Conservation (phyloP, 1,140 invertebrate genomes). For the Varroa destructor region DNA sequence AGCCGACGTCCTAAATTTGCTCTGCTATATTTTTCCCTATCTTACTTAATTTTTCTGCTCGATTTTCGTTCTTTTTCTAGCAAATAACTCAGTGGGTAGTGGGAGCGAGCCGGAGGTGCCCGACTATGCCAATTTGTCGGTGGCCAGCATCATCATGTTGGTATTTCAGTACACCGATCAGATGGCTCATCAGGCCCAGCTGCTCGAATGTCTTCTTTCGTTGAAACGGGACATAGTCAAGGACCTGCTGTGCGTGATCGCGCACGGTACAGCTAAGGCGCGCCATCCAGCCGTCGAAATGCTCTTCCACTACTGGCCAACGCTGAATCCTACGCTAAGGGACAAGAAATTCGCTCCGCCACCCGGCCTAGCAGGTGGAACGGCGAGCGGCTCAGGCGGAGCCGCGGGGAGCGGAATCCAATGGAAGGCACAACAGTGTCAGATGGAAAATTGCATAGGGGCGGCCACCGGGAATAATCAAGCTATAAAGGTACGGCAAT, state of each 20-base stretch:
- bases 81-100: constrained; percentile 29
- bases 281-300: constrained; percentile 83
- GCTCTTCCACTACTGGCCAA: constrained; percentile 98
- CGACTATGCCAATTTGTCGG: constrained; percentile 71
- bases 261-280: constrained; percentile 82
- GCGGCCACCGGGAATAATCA: constrained; percentile 35
- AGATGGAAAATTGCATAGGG: constrained; percentile 37
- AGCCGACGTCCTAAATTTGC: too few relatives aligned
- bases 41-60: too few relatives aligned
- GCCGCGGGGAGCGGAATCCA: constrained; percentile 13
- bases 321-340: constrained; percentile 80
- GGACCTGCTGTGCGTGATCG: constrained; percentile 87
- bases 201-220: constrained; percentile 84
- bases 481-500: constrained; percentile 47
- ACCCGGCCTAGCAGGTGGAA: constrained; percentile 24
- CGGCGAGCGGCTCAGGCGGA: constrained; percentile 1
- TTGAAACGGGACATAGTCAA: constrained; percentile 73
- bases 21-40: too few relatives aligned
- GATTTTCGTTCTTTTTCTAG: constrained; percentile 15
- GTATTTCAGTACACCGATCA: constrained; percentile 89
- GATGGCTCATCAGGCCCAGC: constrained; percentile 80
- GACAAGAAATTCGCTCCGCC: constrained; percentile 54
- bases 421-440: constrained; percentile 37
- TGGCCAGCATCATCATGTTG: constrained; percentile 90
- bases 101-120: constrained; percentile 45